Base-by-base conservation (phyloP, 2,113 vertebrate genomes). In the Lepisosteus osseus region DNA sequence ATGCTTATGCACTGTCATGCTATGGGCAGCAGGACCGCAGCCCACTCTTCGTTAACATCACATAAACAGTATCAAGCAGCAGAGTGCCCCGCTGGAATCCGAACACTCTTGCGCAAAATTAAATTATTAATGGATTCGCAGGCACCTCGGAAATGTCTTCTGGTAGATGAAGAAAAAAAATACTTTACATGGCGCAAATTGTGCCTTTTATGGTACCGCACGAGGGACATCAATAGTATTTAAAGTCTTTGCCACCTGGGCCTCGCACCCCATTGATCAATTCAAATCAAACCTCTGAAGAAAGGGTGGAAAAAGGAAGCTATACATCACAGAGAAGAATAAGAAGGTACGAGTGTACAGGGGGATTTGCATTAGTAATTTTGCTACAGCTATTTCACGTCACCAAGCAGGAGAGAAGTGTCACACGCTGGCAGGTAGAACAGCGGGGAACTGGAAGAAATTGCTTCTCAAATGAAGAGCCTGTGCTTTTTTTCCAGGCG, bases 91-190 rank as follows among this genome's bases (percentile, higher is more conserved):
- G 55, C 54, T 17, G 62, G 82, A 78, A 82, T 81, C 82, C 82
- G 82, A 79, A 86, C 83, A 79, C 84, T 85, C 65, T 47, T 56
- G 79, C 80, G 77, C 80, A 29, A 29, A 88, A 87, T 87, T 89
- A 85, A 86, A 90, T 89, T 80, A 92, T 89, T 88, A 87, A 90
- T 81, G 82, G 83, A 65, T 66, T 66, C 44, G 5, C 67, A 63
- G 45, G 67, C 72, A 68, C 17, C 65, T 59, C 42, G 4, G 65
- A 69, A 59, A 15, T 13, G 45, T 62, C 7, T n/a, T 41, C 45
- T 56, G 51, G 44, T 43, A 67, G 44, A 55, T 68, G n/a, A 9
- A 17, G 67, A 29, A 11, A 62, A 29, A 45, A 65, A 56, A 4
- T 64, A 57, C 47, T 47, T 68, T 59, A 59, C 61, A 63, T 69